phyloP scores from a whole-genome alignment of 2,888 invertebrate genomes.

The Bembecia ichneumoniformis region DNA sequence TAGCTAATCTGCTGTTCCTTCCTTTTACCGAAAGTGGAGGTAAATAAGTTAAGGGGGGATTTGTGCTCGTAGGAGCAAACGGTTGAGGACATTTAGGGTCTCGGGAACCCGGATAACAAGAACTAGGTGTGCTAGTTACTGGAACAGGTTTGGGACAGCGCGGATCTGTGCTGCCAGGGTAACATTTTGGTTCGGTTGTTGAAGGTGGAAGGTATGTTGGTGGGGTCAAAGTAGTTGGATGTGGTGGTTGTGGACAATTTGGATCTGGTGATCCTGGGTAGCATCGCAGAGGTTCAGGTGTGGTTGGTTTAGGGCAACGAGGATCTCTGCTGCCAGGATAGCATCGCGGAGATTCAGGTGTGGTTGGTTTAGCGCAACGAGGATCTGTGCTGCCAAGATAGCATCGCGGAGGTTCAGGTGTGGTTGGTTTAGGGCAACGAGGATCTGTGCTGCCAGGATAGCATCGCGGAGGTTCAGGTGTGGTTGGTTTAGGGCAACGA shows the following conservation, averaged over 20 bases:
- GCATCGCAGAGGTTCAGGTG: conserved; percentile 10
- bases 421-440: no score
- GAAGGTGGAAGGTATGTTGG: conserved; percentile 15
- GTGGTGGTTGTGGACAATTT: conserved; percentile 28
- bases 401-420: no score
- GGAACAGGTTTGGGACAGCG: conserved; percentile 17
- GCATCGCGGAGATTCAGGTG: no score
- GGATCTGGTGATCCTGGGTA: conserved; percentile 25
- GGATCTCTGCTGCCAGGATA: no score
- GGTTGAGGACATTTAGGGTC: conserved; percentile 57
- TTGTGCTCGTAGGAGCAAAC: conserved; percentile 52
- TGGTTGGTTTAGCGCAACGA: no score
- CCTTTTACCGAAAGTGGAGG: conserved; percentile 50
- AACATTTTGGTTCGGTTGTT: conserved; percentile 15
- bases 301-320: conserved; percentile 23
- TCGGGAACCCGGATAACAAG: conserved; percentile 54
- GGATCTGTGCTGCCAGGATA: no score
- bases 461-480: no score
- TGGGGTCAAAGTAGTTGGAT: conserved; percentile 15
- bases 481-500: no score
- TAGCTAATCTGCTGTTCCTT: conserved; percentile 33
- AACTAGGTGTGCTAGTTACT: conserved; percentile 39
- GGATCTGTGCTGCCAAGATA: no score
- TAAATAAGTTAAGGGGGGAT: conserved; percentile 59
- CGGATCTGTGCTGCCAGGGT: conserved; percentile 22